Evolutionary conservation across 2,113 vertebrate genomes (phyloP), one percentile per base, ranked within the genome.

Genomic region (Sinocyclocheilus maitianheensis): DNA sequence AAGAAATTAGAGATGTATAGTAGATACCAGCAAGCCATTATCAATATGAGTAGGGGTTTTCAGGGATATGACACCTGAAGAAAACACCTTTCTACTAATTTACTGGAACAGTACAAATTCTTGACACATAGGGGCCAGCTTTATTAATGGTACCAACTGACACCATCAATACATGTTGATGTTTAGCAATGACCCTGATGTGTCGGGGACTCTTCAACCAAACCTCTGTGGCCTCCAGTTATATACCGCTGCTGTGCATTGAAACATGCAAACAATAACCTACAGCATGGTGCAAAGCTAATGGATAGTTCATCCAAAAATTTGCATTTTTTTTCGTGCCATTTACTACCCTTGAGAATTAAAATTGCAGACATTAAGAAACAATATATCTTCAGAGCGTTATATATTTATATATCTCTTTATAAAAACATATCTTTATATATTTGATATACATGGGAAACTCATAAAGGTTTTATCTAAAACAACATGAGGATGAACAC

Each of bases 161-260:
- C 12, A 6, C 34, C 55, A 14, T 80, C 5, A 43, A 60, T 79
- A 60, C 30, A 79, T 2, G 55, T 10, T 12, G 20, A 77, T n/a
- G 53, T 79, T 79, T 14, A 79, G 30, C 76, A 60, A 79, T 12
- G 30, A 79, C 30, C 30, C 77, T 60, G 53, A 60, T 79, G 53
- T 60, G 30, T 79, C 30, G 40, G 76, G 14, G 30, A 6, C 13
- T 55, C 16, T 55, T 34, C 24, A 77, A 8, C 11, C 34, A 46
- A 79, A n/a, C 46, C 24, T 53, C 12, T 1, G 4, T 26, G 2
- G 74, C 34, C 34, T 80, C 20, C 20, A n/a, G 37, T 74, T n/a
- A 12, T n/a, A 22, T 9, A 74, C 20, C 12, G 30, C 8, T 37
- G 4, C 48, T 37, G 26, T 55, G 30, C 53, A 78, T 78, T 22